These are phyloP conservation scores for Lates japonicus DNA, from an alignment of 2,797 vertebrate genomes.

Conservation along the genomic window DNA sequence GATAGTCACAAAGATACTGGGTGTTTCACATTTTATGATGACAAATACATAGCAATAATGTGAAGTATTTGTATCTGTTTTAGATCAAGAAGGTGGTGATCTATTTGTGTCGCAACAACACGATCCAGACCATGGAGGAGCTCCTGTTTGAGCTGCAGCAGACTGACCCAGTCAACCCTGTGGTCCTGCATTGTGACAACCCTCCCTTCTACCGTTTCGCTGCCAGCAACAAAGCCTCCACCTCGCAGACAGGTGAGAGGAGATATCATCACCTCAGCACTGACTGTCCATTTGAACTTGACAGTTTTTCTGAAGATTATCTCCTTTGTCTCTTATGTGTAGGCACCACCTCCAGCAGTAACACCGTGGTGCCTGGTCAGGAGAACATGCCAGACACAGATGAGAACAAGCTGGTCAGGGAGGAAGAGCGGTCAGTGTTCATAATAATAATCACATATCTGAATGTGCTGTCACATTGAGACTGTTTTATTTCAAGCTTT, in stretches of 20 bases:
- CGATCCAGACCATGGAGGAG: conserved; percentile 99
- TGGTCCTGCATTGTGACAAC: conserved; percentile 97
- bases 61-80: conserved; percentile 39
- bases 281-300: not conserved
- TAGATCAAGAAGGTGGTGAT: conserved; percentile 99
- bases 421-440: conserved; percentile 93
- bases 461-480: not conserved
- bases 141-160: conserved; percentile 98
- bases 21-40: not conserved
- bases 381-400: conserved; percentile 93
- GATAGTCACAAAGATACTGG: not conserved
- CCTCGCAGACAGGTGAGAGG: conserved; percentile 92
- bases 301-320: conserved; percentile 15
- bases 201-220: conserved; percentile 97
- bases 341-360: conserved; percentile 99
- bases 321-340: conserved; percentile 23
- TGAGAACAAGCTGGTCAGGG: conserved; percentile 91
- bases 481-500: not conserved
- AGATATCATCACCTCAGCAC: not conserved
- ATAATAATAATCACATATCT: not conserved
- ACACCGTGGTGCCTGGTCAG: conserved; percentile 96
- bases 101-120: conserved; percentile 98
- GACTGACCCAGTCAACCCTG: conserved; percentile 97
- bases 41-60: not conserved
- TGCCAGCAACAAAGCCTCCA: conserved; percentile 95